phyloP scores from a whole-genome alignment of 2,113 vertebrate genomes.

The Lophotis ruficrista region DNA sequence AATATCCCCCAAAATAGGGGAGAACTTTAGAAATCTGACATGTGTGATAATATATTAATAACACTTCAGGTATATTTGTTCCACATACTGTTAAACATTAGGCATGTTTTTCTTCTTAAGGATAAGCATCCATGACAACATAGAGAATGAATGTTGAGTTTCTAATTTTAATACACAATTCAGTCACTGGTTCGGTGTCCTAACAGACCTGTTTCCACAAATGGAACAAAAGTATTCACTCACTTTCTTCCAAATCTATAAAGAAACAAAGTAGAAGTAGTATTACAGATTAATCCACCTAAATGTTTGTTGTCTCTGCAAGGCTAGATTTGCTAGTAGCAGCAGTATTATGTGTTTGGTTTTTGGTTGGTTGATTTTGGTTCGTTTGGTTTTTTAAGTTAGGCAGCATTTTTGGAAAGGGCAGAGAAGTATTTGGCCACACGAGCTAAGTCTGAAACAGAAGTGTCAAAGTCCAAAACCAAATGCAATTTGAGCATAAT shows the following conservation, averaged over 20 bases:
- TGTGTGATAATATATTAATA: neutral
- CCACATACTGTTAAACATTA: neutral
- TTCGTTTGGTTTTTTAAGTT: neutral
- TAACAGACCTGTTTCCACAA: neutral
- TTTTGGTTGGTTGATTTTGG: neutral
- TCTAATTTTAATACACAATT: neutral
- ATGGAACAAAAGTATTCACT: neutral
- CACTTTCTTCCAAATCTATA: neutral
- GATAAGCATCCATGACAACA: neutral
- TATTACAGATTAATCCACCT: neutral
- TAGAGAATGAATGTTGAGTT: neutral
- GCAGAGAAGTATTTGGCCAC: neutral
- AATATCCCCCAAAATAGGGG: neutral
- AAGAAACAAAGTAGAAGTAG: neutral
- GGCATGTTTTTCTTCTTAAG: neutral
- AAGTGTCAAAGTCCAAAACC: neutral
- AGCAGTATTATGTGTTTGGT: neutral
- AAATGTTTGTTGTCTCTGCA: neutral
- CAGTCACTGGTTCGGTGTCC: neutral
- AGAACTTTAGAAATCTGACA: neutral
- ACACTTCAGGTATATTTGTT: neutral
- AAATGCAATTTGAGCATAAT: neutral
- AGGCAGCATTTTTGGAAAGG: neutral
- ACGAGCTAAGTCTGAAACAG: neutral
- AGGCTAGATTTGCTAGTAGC: neutral